Evolutionary conservation across 2,888 invertebrate species (phyloP).

Genomic region (Campoplex nolae): DNA sequence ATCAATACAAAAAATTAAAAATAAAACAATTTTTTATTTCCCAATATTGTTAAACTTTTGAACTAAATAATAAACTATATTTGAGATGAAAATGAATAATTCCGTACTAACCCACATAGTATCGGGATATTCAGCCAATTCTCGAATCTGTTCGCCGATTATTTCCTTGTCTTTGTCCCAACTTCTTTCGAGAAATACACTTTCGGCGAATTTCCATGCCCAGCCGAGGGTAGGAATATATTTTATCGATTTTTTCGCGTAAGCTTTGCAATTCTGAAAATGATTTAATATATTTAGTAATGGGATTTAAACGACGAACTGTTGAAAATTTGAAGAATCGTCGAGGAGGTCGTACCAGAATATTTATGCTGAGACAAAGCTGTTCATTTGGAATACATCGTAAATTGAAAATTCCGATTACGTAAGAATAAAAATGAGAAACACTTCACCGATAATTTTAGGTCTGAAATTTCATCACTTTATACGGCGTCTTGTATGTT

Average conservation of each 20-base stretch:
- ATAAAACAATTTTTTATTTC: too few species aligned
- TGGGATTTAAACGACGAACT: background rate
- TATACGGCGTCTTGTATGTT: too few species aligned
- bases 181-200: constrained; percentile 96
- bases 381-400: background rate
- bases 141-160: constrained; percentile 92
- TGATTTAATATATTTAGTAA: constrained; percentile 3
- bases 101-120: constrained; percentile 91
- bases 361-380: background rate
- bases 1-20: background rate
- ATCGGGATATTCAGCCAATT: constrained; percentile 95
- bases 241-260: constrained; percentile 96
- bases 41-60: background rate
- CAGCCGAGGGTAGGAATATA: constrained; percentile 97
- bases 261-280: constrained; percentile 94
- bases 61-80: too few species aligned
- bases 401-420: background rate
- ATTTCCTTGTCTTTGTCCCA: constrained; percentile 96
- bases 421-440: too few species aligned
- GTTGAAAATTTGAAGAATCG: background rate
- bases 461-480: background rate
- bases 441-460: background rate
- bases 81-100: background rate
- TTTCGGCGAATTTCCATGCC: constrained; percentile 98
- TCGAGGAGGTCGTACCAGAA: background rate